These are phyloP conservation scores for Diachrysia chrysitis DNA, from an alignment of 2,888 invertebrate genomes.

Conservation along the genomic window DNA sequence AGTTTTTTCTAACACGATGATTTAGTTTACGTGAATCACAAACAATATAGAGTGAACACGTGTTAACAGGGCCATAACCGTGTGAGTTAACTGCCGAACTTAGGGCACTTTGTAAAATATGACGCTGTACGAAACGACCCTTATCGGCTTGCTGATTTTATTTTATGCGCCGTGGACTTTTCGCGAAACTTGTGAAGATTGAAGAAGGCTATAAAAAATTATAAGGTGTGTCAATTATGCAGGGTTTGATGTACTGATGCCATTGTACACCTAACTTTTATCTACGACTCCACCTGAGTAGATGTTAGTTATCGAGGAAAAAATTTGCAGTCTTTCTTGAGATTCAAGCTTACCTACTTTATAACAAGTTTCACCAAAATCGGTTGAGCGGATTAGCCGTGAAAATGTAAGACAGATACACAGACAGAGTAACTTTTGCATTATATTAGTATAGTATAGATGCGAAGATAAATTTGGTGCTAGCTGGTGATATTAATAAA, in stretches of 20 bases:
- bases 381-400: too few relatives aligned
- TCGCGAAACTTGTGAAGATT: conserved; percentile 6
- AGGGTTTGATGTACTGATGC: not conserved
- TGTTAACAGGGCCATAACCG: conserved; percentile 88
- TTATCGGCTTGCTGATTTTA: conserved; percentile 79
- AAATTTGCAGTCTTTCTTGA: too few relatives aligned
- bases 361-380: too few relatives aligned
- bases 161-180: conserved; percentile 61
- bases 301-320: too few relatives aligned
- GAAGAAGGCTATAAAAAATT: not conserved
- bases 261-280: too few relatives aligned
- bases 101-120: conserved; percentile 88
- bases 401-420: too few relatives aligned
- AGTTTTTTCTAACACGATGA: conserved; percentile 72
- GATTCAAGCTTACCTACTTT: too few relatives aligned
- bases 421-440: too few relatives aligned
- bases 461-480: not conserved
- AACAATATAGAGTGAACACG: conserved; percentile 85
- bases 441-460: too few relatives aligned
- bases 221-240: not conserved
- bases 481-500: too few relatives aligned
- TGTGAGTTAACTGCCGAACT: conserved; percentile 86
- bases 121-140: conserved; percentile 81
- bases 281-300: too few relatives aligned
- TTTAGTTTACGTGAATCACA: conserved; percentile 76